Base-by-base conservation (phyloP, 2,797 vertebrate genomes). In the Anolis apletophallus region DNA sequence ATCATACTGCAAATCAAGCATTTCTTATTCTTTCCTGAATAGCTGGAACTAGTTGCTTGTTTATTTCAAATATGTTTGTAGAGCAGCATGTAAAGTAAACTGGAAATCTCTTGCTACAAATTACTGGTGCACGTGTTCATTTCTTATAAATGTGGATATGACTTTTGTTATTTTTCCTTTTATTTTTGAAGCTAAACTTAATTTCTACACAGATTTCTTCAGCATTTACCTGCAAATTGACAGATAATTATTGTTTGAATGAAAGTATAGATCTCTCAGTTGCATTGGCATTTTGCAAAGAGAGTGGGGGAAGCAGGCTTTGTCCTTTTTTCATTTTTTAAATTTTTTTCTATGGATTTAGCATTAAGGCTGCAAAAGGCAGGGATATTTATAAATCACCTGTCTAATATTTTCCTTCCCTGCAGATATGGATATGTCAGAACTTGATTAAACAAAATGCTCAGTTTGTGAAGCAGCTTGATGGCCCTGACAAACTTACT, bases 361-460 rank as follows among this genome's bases (percentile, higher is more conserved):
- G 10, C 12, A 64, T 80, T 72, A 46, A 21, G n/a, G 21, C 14
- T 61, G 46, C 12, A 71, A 85, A 69, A 75, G 81, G 21, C 59
- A 85, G 12, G 10, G 75, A 6, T 13, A 64, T 67, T 81, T 64
- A 10, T 36, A 46, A 3, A 77, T 21, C 57, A 71, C 83, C 79
- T 74, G 75, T 16, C 50, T 90, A 71, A 1, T 90, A n/a, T 93
- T 54, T 85, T 55, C 95, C 14, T 89, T 78, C 95, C 92, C 72
- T 50, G 7, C 94, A 99, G 99, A 97, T 99, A 91, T 99, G 98
- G 98, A 96, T 99, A 93, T 99, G 97, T 95, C 99, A 99, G 96
- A 98, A 97, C 91, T 95, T 99, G 94, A 98, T 99, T 94, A 99
- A 98, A 90, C 97, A 98, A 91, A 98, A 97, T 93, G 94, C 95